phyloP scores from a whole-genome alignment of 2,797 vertebrate genomes.

The Urophycis tenuis region DNA sequence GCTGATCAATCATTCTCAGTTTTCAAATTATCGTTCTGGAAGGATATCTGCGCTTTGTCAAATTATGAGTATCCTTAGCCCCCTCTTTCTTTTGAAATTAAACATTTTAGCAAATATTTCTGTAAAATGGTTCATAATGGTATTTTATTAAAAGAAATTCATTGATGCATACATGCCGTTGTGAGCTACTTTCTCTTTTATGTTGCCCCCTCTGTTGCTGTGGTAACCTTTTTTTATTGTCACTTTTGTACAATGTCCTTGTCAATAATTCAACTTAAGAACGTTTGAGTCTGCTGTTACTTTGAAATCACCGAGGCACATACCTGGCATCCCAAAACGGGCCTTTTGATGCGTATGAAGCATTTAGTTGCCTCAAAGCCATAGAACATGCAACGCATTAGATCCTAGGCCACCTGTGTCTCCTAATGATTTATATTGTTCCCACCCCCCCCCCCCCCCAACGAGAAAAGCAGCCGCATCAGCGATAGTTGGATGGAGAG shows the following conservation, averaged over 20 bases:
- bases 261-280: background rate
- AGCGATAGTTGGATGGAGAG: constrained; percentile 53
- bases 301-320: background rate
- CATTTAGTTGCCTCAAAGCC: constrained; percentile 18
- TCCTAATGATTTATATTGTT: constrained; percentile 46
- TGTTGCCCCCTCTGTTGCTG: background rate
- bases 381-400: constrained; percentile 52
- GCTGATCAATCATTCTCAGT: background rate
- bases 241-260: background rate
- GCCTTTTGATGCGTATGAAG: background rate
- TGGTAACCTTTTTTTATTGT: constrained; percentile 5
- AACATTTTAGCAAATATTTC: background rate
- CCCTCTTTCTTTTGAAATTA: background rate
- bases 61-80: background rate
- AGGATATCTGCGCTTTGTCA: background rate
- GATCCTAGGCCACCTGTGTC: constrained; percentile 60
- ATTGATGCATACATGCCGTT: background rate
- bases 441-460: constrained; percentile 30
- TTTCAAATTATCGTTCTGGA: background rate
- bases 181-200: background rate
- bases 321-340: background rate
- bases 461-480: constrained; percentile 34
- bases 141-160: background rate
- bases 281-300: background rate
- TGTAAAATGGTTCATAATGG: background rate